phyloP scores from a whole-genome alignment of 1,140 invertebrate genomes.

The Lethocerus indicus region DNA sequence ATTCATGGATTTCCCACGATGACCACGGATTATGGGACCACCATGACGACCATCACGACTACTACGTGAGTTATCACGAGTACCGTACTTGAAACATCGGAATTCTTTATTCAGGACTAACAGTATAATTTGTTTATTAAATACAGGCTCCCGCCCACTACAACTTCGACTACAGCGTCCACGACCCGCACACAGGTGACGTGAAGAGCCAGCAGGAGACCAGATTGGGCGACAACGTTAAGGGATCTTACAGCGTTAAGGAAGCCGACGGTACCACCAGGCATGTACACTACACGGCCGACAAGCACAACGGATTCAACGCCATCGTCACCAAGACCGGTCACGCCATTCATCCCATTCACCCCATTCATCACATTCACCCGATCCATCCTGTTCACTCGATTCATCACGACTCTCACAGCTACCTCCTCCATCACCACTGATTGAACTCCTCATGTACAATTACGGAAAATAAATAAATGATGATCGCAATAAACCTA shows the following conservation, averaged over 20 bases:
- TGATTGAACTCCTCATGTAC: no score
- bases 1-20: no score
- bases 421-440: no score
- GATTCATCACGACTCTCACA: no score
- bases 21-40: no score
- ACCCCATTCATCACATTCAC: no score
- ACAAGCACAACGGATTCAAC: not conserved
- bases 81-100: not conserved
- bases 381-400: no score
- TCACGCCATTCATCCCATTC: not conserved
- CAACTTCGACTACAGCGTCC: conserved; percentile 34
- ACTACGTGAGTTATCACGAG: conserved; percentile 2
- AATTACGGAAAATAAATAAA: no score
- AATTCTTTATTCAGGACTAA: not conserved
- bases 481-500: no score
- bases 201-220: conserved; percentile 30
- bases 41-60: conserved; percentile 4
- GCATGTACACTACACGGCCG: not conserved
- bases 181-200: conserved; percentile 33
- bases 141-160: conserved; percentile 25
- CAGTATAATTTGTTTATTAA: not conserved
- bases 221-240: conserved; percentile 26
- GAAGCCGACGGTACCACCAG: conserved; percentile 40
- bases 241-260: conserved; percentile 33
- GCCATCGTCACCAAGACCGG: not conserved